Percentiles rank a stretch among this genome's conserved stretches.
phyloP scores from a whole-genome alignment of 2,113 vertebrate species.

The Mormoops blainvillei region DNA sequence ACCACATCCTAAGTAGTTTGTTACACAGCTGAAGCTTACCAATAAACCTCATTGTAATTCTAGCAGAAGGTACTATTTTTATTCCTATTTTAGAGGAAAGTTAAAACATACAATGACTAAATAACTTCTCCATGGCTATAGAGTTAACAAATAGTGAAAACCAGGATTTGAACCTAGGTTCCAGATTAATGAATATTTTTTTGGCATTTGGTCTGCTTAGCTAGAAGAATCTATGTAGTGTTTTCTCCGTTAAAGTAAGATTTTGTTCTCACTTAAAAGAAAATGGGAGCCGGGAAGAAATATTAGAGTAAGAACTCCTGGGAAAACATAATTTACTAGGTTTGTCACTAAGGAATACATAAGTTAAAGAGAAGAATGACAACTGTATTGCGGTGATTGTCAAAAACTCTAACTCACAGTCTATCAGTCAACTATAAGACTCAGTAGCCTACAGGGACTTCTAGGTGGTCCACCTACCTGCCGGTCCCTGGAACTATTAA shows the following conservation, averaged over 20 bases:
- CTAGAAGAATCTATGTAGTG: not conserved
- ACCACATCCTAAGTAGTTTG: not conserved
- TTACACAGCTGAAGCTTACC: not conserved
- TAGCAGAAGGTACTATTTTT: not conserved
- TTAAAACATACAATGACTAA: not conserved
- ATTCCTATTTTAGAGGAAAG: not conserved
- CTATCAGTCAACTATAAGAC: not conserved
- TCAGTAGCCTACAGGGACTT: not conserved
- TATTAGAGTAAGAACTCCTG: not conserved
- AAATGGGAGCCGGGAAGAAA: not conserved
- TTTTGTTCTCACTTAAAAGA: not conserved
- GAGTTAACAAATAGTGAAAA: not conserved
- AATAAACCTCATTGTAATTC: not conserved
- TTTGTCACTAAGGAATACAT: not conserved
- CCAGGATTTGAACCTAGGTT: not conserved
- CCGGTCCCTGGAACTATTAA: not conserved
- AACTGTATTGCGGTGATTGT: not conserved
- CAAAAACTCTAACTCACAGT: conserved; percentile 17
- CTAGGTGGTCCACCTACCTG: not conserved
- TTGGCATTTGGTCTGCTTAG: not conserved
- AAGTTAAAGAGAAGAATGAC: conserved; percentile 19
- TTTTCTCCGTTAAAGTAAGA: conserved; percentile 24
- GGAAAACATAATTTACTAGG: not conserved
- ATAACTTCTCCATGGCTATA: not conserved
- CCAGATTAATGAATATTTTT: not conserved